phyloP scores from a whole-genome alignment of 2,113 vertebrate species.

The Potamarius usumacintae region DNA sequence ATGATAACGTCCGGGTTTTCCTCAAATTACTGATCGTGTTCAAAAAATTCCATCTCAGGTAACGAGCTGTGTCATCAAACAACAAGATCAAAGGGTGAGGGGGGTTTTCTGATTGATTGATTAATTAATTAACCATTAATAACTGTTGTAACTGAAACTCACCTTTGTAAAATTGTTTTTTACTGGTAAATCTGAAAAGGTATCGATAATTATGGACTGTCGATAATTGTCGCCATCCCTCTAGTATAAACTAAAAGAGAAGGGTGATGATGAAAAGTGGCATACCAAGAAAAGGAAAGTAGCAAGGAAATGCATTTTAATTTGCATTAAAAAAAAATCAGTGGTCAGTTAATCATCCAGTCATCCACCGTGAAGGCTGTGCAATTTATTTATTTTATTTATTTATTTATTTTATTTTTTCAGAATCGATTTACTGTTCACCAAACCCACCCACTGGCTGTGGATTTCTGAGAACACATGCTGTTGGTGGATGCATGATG shows the following conservation, averaged over 20 bases:
- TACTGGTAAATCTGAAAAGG: no score
- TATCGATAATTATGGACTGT: no score
- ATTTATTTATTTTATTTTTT: neutral
- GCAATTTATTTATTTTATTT: neutral
- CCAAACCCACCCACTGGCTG: neutral
- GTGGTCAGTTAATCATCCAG: neutral
- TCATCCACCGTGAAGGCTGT: neutral
- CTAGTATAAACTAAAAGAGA: neutral
- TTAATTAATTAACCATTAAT: no score
- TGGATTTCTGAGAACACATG: neutral
- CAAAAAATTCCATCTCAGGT: no score
- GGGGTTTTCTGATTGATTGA: no score
- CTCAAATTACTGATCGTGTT: no score
- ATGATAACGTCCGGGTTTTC: no score
- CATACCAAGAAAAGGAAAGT: neutral
- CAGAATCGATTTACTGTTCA: neutral
- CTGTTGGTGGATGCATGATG: slow-evolving; percentile 11
- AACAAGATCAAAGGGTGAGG: no score
- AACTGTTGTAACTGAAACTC: no score
- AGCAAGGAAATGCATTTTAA: neutral
- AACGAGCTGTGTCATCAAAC: no score
- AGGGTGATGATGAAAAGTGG: neutral
- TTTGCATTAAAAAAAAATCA: neutral
- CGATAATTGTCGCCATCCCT: no score
- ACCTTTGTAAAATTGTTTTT: no score